Percentiles rank a stretch among this genome's conserved stretches.
Evolutionary conservation across 92 coral and sea anemone species (phyloP).

Genomic region (Palythoa heliodiscus): DNA sequence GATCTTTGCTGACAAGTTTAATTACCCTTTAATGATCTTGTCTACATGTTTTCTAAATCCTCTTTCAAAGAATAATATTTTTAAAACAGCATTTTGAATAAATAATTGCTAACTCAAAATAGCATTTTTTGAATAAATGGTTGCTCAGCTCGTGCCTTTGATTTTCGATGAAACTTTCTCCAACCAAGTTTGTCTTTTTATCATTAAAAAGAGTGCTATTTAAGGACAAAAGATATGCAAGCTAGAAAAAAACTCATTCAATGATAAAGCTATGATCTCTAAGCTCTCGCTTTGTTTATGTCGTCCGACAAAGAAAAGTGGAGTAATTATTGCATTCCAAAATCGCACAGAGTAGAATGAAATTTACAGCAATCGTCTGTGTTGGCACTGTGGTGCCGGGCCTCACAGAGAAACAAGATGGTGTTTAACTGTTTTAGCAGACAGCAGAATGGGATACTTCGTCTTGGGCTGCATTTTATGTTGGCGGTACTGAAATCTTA

Average conservation of each 20-base stretch:
- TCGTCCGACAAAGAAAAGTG: constrained; percentile 31
- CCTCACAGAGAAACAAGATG: neutral
- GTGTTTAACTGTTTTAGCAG: neutral
- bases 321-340: constrained; percentile 19
- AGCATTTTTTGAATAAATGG: too few species aligned
- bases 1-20: constrained; percentile 21
- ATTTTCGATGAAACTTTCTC: neutral
- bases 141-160: neutral
- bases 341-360: constrained; percentile 5
- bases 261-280: neutral
- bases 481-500: too few species aligned
- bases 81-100: neutral
- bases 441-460: neutral
- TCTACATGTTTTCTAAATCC: constrained; percentile 13
- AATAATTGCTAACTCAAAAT: too few species aligned
- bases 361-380: neutral
- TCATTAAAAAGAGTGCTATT: neutral
- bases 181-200: neutral
- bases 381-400: neutral
- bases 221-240: neutral
- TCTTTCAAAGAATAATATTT: neutral
- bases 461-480: too few species aligned
- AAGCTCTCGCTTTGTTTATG: constrained; percentile 12
- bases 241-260: neutral
- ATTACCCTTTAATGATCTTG: constrained; percentile 10